phyloP scores from a whole-genome alignment of 2,113 vertebrate species.

The Ictalurus furcatus region DNA sequence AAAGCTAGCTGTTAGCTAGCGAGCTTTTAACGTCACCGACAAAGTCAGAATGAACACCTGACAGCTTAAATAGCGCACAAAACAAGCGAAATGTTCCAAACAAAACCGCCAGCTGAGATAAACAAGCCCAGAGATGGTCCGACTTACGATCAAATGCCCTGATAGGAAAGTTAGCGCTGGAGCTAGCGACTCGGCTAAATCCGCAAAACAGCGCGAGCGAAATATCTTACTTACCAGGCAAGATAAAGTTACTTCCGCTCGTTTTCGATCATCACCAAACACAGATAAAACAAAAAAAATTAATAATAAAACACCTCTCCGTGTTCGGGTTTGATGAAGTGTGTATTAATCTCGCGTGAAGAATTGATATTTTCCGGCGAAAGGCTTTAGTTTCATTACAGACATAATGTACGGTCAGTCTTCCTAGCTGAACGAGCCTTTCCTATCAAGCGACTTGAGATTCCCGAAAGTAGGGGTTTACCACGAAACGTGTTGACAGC shows the following conservation, averaged over 20 bases:
- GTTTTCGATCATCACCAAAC: conserved; percentile 63
- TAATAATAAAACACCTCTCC: not conserved
- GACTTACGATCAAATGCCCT: no score
- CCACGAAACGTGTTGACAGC: not conserved
- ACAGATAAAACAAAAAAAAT: not conserved
- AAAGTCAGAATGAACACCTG: not conserved
- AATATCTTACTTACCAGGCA: conserved; percentile 63
- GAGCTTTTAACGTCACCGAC: not conserved
- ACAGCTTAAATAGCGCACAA: not conserved
- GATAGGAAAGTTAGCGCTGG: not conserved
- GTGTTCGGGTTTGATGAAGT: not conserved
- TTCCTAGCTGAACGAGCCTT: conserved; percentile 54
- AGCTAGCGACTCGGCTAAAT: not conserved
- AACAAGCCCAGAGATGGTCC: not conserved
- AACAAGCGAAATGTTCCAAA: no score
- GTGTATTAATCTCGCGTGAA: not conserved
- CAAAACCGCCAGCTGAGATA: no score
- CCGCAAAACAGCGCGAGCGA: not conserved
- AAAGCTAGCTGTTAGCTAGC: not conserved
- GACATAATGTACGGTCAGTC: not conserved
- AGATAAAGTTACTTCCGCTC: conserved; percentile 74
- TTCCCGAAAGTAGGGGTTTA: conserved; percentile 74
- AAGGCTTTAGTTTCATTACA: not conserved
- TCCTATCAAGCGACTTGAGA: conserved; percentile 69
- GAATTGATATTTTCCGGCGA: not conserved